These are phyloP conservation scores for Ptilodon capucinus DNA, from an alignment of 2,888 invertebrate genomes.

Conservation along the genomic window DNA sequence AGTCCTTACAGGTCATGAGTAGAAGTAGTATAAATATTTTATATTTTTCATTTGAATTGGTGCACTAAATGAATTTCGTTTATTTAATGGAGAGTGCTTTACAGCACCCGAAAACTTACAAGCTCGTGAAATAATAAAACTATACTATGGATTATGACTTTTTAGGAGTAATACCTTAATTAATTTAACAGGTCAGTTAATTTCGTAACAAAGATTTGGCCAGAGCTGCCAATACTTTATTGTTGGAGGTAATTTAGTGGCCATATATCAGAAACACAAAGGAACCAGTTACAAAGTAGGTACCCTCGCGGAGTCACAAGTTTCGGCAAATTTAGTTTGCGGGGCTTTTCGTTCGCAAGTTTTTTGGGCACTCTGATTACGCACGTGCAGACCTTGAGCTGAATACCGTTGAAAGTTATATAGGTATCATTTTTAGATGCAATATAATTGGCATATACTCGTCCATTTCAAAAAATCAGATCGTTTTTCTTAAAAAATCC, in stretches of 20 bases:
- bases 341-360: conserved; percentile 18
- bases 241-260: conserved; percentile 50
- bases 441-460: neutral
- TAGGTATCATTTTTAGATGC: neutral
- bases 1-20: too few species aligned
- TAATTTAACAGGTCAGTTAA: conserved; percentile 26
- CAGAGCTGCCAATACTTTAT: conserved; percentile 41
- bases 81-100: neutral
- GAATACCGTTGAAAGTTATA: neutral
- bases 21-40: too few species aligned
- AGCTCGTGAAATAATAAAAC: neutral
- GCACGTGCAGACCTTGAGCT: neutral
- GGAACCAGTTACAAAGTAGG: conserved; percentile 30
- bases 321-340: conserved; percentile 18
- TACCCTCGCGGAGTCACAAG: conserved; percentile 24
- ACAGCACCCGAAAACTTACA: neutral
- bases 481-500: too few species aligned
- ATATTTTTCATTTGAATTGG: too few species aligned
- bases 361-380: conserved; percentile 4
- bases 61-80: too few species aligned
- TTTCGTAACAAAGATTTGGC: conserved; percentile 19
- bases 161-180: conserved; percentile 9
- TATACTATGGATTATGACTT: conserved; percentile 6
- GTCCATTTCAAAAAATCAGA: too few species aligned
- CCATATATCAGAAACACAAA: conserved; percentile 57